Percentiles rank a stretch among this genome's conserved stretches.
phyloP scores from a whole-genome alignment of 2,113 vertebrate species.

The Telmatochromis sp. region DNA sequence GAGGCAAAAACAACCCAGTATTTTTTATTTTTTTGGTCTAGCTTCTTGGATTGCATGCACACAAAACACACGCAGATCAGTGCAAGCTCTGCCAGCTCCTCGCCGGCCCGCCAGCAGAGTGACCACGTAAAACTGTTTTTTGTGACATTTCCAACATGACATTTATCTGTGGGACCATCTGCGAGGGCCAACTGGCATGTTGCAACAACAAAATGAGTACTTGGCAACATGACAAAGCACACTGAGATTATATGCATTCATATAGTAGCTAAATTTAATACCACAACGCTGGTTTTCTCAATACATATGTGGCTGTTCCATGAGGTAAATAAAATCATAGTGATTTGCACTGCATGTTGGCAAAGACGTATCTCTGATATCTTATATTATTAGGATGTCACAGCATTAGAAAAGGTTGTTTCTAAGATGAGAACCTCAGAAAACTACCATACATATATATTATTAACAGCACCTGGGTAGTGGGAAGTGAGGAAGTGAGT shows the following conservation, averaged over 20 bases:
- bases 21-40: not conserved
- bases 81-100: not conserved
- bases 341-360: not conserved
- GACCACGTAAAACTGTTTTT: slow-evolving; percentile 30
- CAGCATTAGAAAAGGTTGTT: not conserved
- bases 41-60: not conserved
- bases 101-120: not conserved
- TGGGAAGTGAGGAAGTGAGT: not conserved
- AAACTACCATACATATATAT: not conserved
- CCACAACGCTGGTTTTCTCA: not conserved
- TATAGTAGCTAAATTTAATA: not conserved
- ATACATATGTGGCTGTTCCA: not conserved
- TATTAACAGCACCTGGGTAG: not conserved
- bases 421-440: not conserved
- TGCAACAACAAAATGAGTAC: not conserved
- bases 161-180: slow-evolving; percentile 58
- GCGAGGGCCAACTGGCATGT: slow-evolving; percentile 40
- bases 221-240: not conserved
- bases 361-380: not conserved
- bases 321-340: not conserved
- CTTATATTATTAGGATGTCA: not conserved
- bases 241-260: not conserved
- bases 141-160: slow-evolving; percentile 56
- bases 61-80: not conserved
- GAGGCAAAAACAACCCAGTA: not conserved